Evolutionary conservation across 2,113 vertebrate species (phyloP), one percentile per base, ranked within the genome.

Genomic region (Labrus mixtus): DNA sequence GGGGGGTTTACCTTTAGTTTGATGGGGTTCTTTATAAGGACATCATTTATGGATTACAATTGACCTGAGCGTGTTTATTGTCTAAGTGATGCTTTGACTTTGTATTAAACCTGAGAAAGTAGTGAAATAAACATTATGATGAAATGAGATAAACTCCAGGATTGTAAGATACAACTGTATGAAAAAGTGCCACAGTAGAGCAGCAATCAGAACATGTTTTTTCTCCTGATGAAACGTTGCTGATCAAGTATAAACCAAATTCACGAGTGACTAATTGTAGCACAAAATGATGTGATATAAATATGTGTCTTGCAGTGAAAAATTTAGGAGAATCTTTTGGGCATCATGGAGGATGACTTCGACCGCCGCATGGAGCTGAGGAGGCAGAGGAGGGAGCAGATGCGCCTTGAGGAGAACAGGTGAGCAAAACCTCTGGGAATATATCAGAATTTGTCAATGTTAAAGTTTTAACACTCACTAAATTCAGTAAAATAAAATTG

Each of bases 301-400:
- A 19, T 63, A 19, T 79, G 54, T 82, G 33, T 78, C 23, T 91
- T 85, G 37, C 78, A 93, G 91, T 68, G 62, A 84, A 17, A 69
- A 84, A 76, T 61, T 59, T 43, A 83, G 75, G 58, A 75, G 15
- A 79, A 81, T 54, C 78, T 79, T 73, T 66, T 39, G 57, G 77
- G 56, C 82, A 91, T 62, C 91, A 99, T 99, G 98, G 98, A 99
- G 46, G 97, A 95, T 15, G 92, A 99, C 89, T 97, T 98, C 93
- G 98, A 99, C 79, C 96, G 94, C 82, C 97, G 97, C 86, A 95
- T 97, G 93, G 97, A 99, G 58, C 95, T 96, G 73, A 96, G 97
- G 92, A 98, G 97, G 91, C 97, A 98, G 92, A 97, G 97, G 93
- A 95, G 98, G 13, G 97, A 99, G 88, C 97, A 98, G 93, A 98